Conservation (phyloP, 2,113 vertebrate genomes). For the Hippocampus mohnikei region DNA sequence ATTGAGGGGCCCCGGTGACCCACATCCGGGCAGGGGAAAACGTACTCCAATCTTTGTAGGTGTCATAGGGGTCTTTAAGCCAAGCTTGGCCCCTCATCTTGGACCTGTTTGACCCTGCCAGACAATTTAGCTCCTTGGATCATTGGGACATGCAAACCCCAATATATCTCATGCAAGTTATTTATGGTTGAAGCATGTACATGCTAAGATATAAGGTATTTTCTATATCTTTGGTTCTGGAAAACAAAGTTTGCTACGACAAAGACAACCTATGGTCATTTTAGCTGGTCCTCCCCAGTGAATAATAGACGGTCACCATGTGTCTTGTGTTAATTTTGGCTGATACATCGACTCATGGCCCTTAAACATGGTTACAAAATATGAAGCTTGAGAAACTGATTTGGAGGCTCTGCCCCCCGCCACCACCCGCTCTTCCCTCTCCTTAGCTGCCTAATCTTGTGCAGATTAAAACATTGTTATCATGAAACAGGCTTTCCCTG, state of each 20-base stretch:
- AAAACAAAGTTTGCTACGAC: not conserved
- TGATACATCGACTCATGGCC: constrained; percentile 8
- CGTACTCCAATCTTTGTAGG: too few relatives aligned
- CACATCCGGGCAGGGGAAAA: too few relatives aligned
- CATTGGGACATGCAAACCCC: too few relatives aligned
- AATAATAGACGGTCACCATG: constrained; percentile 19
- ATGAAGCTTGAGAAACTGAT: constrained; percentile 81
- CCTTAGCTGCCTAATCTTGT: constrained; percentile 95
- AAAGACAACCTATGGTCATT: not conserved
- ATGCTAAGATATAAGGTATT: not conserved
- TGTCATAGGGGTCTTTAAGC: too few relatives aligned
- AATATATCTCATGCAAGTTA: not conserved
- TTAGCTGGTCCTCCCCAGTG: constrained; percentile 10
- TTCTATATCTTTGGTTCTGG: not conserved
- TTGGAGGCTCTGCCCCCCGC: constrained; percentile 61
- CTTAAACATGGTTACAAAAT: constrained; percentile 72
- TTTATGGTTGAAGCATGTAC: not conserved
- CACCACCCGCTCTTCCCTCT: constrained; percentile 54
- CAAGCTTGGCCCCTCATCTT: too few relatives aligned
- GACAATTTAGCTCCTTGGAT: too few relatives aligned
- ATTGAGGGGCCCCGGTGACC: too few relatives aligned
- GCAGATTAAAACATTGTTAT: constrained; percentile 98
- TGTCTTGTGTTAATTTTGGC: constrained; percentile 12
- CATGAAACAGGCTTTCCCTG: constrained; percentile 98
- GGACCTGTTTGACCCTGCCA: too few relatives aligned